Evolutionary conservation across 37 sponge, comb jelly and placozoan genomes (phyloP).

Genomic region (Amphimedon queenslandica): DNA sequence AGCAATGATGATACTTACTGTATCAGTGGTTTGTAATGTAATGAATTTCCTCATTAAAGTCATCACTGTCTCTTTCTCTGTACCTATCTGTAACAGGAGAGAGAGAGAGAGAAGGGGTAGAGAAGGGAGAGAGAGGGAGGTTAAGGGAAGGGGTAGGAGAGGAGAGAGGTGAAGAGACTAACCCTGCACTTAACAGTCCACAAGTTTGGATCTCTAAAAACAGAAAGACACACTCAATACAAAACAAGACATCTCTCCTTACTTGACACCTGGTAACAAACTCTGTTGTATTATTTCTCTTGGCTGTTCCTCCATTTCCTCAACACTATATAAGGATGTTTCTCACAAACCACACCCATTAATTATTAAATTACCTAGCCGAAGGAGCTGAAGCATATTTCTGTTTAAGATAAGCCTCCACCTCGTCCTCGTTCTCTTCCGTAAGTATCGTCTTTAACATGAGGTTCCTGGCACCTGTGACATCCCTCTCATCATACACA

Average conservation of each 20-base stretch:
- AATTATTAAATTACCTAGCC: constrained; percentile 28
- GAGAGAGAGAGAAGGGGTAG: constrained; percentile 2
- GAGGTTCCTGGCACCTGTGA: constrained; percentile 18
- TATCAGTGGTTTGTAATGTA: constrained; percentile 61
- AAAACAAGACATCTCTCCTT: not conserved
- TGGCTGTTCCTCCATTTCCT: constrained; percentile 65
- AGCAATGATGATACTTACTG: constrained; percentile 29
- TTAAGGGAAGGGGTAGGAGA: not conserved
- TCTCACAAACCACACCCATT: too few relatives aligned
- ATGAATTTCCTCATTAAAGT: constrained; percentile 91
- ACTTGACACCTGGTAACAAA: constrained; percentile 94
- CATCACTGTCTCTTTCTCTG: constrained; percentile 92
- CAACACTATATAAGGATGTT: constrained; percentile 29
- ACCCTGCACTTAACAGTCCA: constrained; percentile 92
- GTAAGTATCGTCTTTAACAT: constrained; percentile 54
- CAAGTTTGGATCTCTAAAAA: constrained; percentile 86
- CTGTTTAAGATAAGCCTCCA: constrained; percentile 78
- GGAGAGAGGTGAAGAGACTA: not conserved
- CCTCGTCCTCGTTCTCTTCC: constrained; percentile 59
- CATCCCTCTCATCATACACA: constrained; percentile 23
- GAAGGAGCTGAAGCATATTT: constrained; percentile 72
- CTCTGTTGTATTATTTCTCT: constrained; percentile 86
- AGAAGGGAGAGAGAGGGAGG: constrained; percentile 9
- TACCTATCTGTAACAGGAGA: constrained; percentile 40
- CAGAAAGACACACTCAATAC: not conserved